phyloP scores from a whole-genome alignment of 2,888 invertebrate species.

The Ashinkailepas kermadecensis region DNA sequence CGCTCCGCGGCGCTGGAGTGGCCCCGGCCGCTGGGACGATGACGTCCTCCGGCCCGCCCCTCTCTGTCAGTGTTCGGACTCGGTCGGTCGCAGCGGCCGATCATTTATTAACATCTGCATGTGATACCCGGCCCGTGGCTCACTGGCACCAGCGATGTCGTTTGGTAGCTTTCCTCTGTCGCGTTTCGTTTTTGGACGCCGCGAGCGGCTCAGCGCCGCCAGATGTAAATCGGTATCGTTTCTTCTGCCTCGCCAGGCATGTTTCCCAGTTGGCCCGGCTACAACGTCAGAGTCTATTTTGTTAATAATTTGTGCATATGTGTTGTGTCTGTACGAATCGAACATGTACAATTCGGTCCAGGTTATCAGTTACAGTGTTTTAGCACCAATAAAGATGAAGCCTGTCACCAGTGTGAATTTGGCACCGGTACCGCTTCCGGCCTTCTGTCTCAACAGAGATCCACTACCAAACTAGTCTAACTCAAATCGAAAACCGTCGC shows the following conservation, averaged over 20 bases:
- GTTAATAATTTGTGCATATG: constrained; percentile 20
- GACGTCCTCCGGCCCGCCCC: too few relatives aligned
- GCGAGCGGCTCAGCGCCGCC: neutral
- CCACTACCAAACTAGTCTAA: too few relatives aligned
- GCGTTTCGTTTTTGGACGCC: neutral
- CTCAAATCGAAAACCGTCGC: too few relatives aligned
- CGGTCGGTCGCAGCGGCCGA: too few relatives aligned
- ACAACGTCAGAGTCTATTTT: constrained; percentile 14
- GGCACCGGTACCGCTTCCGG: too few relatives aligned
- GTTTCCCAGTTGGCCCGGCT: neutral
- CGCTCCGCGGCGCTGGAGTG: too few relatives aligned
- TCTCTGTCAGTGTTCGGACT: too few relatives aligned
- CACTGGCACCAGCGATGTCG: neutral
- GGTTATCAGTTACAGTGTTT: constrained; percentile 7
- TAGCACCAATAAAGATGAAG: constrained; percentile 13
- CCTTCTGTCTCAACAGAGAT: too few relatives aligned
- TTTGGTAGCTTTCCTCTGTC: neutral
- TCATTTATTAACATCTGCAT: neutral
- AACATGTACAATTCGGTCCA: neutral
- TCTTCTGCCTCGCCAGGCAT: neutral
- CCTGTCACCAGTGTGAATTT: neutral
- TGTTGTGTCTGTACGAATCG: neutral
- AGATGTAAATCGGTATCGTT: neutral
- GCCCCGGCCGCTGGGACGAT: too few relatives aligned
- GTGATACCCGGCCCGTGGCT: neutral